phyloP scores from a whole-genome alignment of 2,113 vertebrate genomes.

The Centropristis striata region DNA sequence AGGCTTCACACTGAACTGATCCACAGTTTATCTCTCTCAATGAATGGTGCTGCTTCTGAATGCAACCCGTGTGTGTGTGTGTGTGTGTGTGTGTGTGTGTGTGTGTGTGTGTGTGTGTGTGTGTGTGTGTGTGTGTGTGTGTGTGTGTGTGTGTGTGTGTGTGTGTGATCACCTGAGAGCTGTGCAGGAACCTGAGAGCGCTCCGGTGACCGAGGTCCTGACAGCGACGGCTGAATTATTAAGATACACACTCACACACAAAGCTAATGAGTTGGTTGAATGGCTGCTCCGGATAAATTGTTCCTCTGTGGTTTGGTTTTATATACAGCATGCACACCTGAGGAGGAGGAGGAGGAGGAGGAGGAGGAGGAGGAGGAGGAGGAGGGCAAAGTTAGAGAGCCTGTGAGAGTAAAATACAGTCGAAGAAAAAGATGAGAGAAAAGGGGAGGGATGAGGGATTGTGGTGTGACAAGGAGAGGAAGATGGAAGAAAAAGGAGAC shows the following conservation, averaged over 20 bases:
- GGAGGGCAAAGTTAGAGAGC: neutral
- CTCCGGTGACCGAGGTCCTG: constrained; percentile 35
- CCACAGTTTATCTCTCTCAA: constrained; percentile 13
- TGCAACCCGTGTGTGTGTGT: constrained; percentile 22
- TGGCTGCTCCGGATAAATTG: constrained; percentile 9
- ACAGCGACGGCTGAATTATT: constrained; percentile 68
- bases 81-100: constrained; percentile 25
- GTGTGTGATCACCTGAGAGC: constrained; percentile 56
- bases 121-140: constrained; percentile 19
- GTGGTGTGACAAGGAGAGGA: neutral
- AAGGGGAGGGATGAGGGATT: neutral
- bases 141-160: constrained; percentile 32
- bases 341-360: neutral
- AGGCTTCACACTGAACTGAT: constrained; percentile 8
- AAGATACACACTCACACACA: constrained; percentile 51
- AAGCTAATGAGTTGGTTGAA: constrained; percentile 33
- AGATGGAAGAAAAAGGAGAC: neutral
- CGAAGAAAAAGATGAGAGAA: neutral
- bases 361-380: neutral
- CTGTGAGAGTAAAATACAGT: no score
- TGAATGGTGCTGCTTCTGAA: constrained; percentile 8
- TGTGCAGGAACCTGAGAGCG: constrained; percentile 67
- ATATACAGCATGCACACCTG: neutral
- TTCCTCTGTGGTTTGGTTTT: constrained; percentile 37
- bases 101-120: constrained; percentile 30